Percentiles rank a stretch among this genome's conserved stretches.
phyloP scores from a whole-genome alignment of 2,113 vertebrate genomes.

The Ahaetulla prasina region DNA sequence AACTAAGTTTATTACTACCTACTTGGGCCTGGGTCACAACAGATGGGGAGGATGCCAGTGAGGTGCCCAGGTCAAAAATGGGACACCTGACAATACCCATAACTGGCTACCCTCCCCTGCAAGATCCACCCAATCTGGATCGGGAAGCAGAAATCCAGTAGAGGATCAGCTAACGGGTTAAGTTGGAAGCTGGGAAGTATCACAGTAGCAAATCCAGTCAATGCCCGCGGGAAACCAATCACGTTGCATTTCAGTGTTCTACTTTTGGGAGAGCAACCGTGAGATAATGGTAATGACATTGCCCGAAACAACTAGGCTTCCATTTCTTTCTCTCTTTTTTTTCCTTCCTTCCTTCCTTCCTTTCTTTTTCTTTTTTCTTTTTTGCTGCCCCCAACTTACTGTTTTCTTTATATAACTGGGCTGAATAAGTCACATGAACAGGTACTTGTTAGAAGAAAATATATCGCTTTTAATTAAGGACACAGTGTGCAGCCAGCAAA shows the following conservation, averaged over 20 bases:
- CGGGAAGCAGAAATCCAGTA: fast-evolving
- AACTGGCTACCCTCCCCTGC: not conserved
- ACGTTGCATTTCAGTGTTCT: slow-evolving; percentile 48
- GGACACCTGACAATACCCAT: not conserved
- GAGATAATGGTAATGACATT: slow-evolving; percentile 49
- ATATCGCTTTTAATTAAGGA: slow-evolving; percentile 36
- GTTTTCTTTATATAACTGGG: slow-evolving; percentile 38
- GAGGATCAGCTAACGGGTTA: slow-evolving; percentile 26
- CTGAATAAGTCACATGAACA: slow-evolving; percentile 38
- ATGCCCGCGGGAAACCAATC: slow-evolving; percentile 27
- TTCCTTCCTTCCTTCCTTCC: too few species aligned
- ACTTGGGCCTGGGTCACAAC: too few species aligned
- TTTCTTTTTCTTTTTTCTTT: not conserved
- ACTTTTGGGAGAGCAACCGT: slow-evolving; percentile 45
- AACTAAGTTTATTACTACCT: too few species aligned
- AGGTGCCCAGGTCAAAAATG: not conserved
- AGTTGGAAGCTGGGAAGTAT: not conserved
- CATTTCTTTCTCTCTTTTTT: too few species aligned
- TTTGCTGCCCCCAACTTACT: slow-evolving; percentile 34
- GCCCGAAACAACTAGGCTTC: slow-evolving; percentile 42
- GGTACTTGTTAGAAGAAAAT: slow-evolving; percentile 41
- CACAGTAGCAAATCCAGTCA: not conserved
- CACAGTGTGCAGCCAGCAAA: not conserved
- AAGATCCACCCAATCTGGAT: not conserved
- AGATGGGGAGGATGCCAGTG: too few species aligned